A percentile compares a stretch with the other conserved stretches of the same genome.
Evolutionary conservation across 2,888 invertebrate species (phyloP).

Genomic region (Microplitis deprimator): DNA sequence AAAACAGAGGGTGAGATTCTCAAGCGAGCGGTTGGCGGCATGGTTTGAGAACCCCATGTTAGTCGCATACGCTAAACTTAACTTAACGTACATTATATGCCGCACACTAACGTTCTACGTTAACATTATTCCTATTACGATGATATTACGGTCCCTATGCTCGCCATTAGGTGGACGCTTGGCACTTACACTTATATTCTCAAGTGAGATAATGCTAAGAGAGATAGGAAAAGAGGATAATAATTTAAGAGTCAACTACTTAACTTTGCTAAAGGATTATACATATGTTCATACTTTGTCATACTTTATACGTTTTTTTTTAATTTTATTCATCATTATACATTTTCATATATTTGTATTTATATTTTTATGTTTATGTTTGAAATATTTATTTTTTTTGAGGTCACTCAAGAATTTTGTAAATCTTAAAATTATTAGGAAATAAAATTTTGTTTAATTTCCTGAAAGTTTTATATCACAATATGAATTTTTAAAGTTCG

Average conservation of each 20-base stretch:
- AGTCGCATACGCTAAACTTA: constrained; percentile 52
- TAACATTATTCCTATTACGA: constrained; percentile 68
- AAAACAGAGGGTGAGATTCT: constrained; percentile 34
- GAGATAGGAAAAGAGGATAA: neutral
- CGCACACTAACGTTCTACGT: constrained; percentile 64
- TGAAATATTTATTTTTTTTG: no score
- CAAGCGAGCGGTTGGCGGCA: constrained; percentile 4
- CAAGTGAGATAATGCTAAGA: constrained; percentile 14
- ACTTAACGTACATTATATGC: constrained; percentile 65
- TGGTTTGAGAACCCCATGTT: constrained; percentile 35
- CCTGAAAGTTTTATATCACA: no score
- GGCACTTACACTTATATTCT: constrained; percentile 7
- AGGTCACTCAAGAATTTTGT: no score
- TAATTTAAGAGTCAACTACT: neutral
- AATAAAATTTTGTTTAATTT: no score
- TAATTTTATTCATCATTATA: no score
- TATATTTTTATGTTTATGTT: no score
- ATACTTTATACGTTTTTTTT: neutral
- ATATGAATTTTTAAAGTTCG: no score
- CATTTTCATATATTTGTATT: no score
- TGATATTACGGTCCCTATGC: constrained; percentile 68
- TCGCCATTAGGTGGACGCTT: constrained; percentile 55
- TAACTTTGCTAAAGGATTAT: neutral
- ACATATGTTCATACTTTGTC: neutral
- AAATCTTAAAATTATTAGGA: no score